Evolutionary conservation across 1,140 invertebrate genomes (phyloP).

Genomic region (Cotesia typhae): DNA sequence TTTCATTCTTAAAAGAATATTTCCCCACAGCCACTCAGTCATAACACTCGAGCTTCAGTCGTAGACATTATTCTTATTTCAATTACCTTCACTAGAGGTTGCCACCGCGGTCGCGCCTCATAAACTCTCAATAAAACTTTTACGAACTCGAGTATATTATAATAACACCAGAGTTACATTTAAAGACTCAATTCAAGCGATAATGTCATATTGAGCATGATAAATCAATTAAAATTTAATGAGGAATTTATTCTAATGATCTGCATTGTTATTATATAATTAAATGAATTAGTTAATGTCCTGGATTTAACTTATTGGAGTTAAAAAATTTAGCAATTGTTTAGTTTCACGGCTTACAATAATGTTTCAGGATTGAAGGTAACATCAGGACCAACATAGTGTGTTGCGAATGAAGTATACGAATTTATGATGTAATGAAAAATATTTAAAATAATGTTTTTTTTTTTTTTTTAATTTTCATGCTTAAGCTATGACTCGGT

Average conservation of each 20-base stretch:
- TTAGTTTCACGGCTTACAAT: too few species aligned
- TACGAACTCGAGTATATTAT: background rate
- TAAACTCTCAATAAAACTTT: conserved; percentile 2
- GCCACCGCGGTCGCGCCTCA: conserved; percentile 20
- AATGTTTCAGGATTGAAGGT: too few species aligned
- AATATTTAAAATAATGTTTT: too few species aligned
- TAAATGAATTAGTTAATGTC: too few species aligned
- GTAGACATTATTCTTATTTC: conserved; percentile 26
- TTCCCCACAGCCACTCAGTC: background rate
- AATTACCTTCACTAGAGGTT: conserved; percentile 9
- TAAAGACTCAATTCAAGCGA: conserved; percentile 21
- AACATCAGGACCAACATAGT: too few species aligned
- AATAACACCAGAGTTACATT: conserved; percentile 1
- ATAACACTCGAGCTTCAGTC: background rate
- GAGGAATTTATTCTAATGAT: conserved; percentile 27
- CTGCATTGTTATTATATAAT: background rate
- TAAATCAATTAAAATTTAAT: conserved; percentile 29
- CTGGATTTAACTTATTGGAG: too few species aligned
- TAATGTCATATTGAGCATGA: conserved; percentile 19
- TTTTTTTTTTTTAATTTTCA: too few species aligned
- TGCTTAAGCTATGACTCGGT: too few species aligned
- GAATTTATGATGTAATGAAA: too few species aligned
- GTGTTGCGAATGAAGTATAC: too few species aligned
- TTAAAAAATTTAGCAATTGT: too few species aligned
- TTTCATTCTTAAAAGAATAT: conserved; percentile 37